Evolutionary conservation across 2,113 vertebrate species (phyloP).

Genomic region (Brachirus orientalis): DNA sequence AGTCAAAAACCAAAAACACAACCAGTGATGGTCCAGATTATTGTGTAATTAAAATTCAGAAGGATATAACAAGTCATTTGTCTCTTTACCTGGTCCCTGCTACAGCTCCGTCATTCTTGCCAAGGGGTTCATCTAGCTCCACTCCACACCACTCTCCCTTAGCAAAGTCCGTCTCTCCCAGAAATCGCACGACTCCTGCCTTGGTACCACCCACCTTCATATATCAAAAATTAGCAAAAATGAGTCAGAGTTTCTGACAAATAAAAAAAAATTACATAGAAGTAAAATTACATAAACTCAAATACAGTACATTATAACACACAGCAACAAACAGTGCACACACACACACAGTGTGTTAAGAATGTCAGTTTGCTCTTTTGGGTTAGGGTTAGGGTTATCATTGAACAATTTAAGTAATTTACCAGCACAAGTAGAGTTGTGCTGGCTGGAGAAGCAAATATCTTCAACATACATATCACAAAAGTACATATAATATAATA

Average conservation of each 20-base stretch:
- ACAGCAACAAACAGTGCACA: too few species aligned
- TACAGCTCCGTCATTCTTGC: conserved; percentile 97
- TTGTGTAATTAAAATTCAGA: background rate
- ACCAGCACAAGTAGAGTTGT: too few species aligned
- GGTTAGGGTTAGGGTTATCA: too few species aligned
- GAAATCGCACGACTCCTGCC: conserved; percentile 93
- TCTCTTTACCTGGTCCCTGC: conserved; percentile 90
- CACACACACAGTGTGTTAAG: too few species aligned
- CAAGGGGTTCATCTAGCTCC: conserved; percentile 95
- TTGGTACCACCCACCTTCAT: conserved; percentile 93
- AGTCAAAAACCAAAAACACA: background rate
- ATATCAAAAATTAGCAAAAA: background rate
- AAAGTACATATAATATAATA: too few species aligned
- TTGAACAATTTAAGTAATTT: too few species aligned
- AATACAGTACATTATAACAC: too few species aligned
- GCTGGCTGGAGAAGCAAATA: too few species aligned
- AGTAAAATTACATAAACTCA: too few species aligned
- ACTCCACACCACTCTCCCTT: conserved; percentile 99
- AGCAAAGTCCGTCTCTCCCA: conserved; percentile 97
- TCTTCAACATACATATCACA: too few species aligned
- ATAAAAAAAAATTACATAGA: too few species aligned
- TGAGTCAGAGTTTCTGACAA: background rate
- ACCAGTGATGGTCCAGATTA: background rate
- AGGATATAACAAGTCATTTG: background rate
- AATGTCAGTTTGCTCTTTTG: too few species aligned